Conservation (phyloP, 92 coral and sea anemone species). For the Porites evermanni region DNA sequence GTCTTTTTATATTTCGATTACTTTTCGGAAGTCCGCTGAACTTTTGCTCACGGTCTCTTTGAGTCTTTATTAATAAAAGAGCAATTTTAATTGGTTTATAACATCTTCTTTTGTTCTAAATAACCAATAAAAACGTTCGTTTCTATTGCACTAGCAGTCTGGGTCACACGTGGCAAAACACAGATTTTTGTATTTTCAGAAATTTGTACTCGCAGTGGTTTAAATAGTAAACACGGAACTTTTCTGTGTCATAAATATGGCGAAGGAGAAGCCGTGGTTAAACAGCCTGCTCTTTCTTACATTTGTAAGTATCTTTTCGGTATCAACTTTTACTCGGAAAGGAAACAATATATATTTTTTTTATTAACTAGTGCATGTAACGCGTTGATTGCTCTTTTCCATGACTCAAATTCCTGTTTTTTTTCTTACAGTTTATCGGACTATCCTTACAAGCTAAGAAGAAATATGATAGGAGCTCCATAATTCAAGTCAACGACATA, state of each 20-base stretch:
- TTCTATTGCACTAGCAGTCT: not conserved
- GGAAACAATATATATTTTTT: not conserved
- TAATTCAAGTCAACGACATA: slow-evolving; percentile 83
- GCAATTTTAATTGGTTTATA: slow-evolving; percentile 50
- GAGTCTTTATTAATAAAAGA: not conserved
- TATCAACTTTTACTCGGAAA: not conserved
- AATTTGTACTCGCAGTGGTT: not conserved
- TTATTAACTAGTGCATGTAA: not conserved
- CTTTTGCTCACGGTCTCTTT: not conserved
- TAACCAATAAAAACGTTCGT: slow-evolving; percentile 54
- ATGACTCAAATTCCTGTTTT: slow-evolving; percentile 30
- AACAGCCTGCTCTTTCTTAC: slow-evolving; percentile 20
- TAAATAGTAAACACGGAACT: slow-evolving; percentile 32
- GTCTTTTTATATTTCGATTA: slow-evolving; percentile 3
- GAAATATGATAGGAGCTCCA: slow-evolving; percentile 76
- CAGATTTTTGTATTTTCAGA: not conserved
- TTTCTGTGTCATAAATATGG: slow-evolving; percentile 10
- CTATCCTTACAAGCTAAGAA: slow-evolving; percentile 73
- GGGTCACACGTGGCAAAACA: slow-evolving; percentile 93
- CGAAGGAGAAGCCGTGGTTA: slow-evolving; percentile 29
- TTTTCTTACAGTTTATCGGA: slow-evolving; percentile 50
- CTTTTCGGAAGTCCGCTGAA: not conserved
- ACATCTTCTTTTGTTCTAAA: not conserved
- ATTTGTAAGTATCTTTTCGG: slow-evolving; percentile 53
- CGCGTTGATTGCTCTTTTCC: slow-evolving; percentile 9